These are phyloP conservation scores for Sternarchorhynchus goeldii DNA, from an alignment of 2,797 vertebrate genomes.

Conservation along the genomic window DNA sequence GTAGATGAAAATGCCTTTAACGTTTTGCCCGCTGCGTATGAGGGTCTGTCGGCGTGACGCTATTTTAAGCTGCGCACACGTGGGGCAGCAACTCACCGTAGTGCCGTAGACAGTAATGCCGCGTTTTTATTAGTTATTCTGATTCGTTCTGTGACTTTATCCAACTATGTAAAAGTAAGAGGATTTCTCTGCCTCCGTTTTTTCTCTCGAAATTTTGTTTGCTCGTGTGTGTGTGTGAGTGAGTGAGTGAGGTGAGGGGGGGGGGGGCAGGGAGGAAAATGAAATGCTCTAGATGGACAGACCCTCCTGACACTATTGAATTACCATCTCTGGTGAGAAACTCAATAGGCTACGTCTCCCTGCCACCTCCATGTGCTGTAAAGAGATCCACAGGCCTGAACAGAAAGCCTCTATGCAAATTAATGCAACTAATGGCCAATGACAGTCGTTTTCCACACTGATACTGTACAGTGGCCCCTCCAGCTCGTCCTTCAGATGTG, in stretches of 20 bases:
- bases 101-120: too few species aligned
- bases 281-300: slow-evolving; percentile 71
- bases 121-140: too few species aligned
- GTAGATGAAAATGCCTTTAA: too few species aligned
- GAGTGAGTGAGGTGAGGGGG: too few species aligned
- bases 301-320: slow-evolving; percentile 72
- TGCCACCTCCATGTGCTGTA: slow-evolving; percentile 75
- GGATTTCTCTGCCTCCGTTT: too few species aligned
- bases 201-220: slow-evolving; percentile 58
- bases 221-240: slow-evolving; percentile 71
- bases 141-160: too few species aligned
- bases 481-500: slow-evolving; percentile 57
- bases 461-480: slow-evolving; percentile 67
- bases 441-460: slow-evolving; percentile 72
- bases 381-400: slow-evolving; percentile 70
- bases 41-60: too few species aligned
- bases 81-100: too few species aligned
- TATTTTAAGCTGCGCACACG: too few species aligned
- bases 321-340: slow-evolving; percentile 77
- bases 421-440: slow-evolving; percentile 72
- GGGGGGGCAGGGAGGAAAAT: slow-evolving; percentile 48
- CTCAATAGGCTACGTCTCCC: slow-evolving; percentile 77
- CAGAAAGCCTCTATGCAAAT: slow-evolving; percentile 73
- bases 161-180: too few species aligned
- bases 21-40: too few species aligned